phyloP scores from a whole-genome alignment of 2,888 invertebrate genomes.

The Drosophila nr. perissopoda region DNA sequence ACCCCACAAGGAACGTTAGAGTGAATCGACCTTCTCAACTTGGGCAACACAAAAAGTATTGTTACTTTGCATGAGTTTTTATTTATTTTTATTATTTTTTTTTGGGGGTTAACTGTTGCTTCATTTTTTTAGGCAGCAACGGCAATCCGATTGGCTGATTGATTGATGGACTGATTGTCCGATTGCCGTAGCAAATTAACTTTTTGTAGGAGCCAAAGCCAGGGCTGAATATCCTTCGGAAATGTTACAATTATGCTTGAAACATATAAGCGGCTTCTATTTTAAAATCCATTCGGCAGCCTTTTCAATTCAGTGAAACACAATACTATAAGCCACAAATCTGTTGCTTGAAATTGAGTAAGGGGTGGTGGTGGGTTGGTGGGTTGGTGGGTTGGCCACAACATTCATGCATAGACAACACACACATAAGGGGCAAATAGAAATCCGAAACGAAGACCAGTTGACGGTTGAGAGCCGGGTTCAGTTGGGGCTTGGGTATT shows the following conservation, averaged over 20 bases:
- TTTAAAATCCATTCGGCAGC: constrained; percentile 3
- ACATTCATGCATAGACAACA: constrained; percentile 62
- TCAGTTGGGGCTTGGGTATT: not conserved
- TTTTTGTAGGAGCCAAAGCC: constrained; percentile 7
- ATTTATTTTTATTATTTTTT: not conserved
- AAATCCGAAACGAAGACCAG: constrained; percentile 42
- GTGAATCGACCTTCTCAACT: not conserved
- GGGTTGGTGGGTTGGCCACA: constrained; percentile 9
- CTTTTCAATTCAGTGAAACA: constrained; percentile 27
- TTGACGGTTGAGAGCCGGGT: constrained; percentile 14
- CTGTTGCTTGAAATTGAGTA: not conserved
- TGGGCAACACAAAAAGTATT: not conserved
- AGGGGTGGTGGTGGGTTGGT: not conserved
- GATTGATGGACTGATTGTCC: constrained; percentile 6
- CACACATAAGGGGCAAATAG: constrained; percentile 38
- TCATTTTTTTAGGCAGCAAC: not conserved
- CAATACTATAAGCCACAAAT: constrained; percentile 35
- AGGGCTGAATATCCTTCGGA: not conserved
- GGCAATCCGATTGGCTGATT: constrained; percentile 21
- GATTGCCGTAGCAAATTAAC: constrained; percentile 13
- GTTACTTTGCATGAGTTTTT: constrained; percentile 1
- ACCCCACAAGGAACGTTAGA: not conserved
- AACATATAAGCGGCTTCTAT: constrained; percentile 1
- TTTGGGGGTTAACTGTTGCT: not conserved
- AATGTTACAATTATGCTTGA: constrained; percentile 18